These are phyloP conservation scores for Sycobia sp. DNA, from an alignment of 1,140 invertebrate genomes.

Conservation along the genomic window DNA sequence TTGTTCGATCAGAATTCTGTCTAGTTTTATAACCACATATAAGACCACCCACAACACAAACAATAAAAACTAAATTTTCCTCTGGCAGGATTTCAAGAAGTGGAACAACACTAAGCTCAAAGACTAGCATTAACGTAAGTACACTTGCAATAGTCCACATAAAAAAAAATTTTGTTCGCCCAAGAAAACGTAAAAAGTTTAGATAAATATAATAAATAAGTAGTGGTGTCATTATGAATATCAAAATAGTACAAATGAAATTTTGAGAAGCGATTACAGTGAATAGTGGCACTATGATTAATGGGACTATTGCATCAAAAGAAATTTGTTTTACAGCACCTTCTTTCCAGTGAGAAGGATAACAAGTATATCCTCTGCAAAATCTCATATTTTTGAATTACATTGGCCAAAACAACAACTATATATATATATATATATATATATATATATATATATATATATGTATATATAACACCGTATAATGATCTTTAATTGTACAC, in stretches of 20 bases:
- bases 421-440: too few relatives aligned
- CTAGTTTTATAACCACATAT: constrained; percentile 68
- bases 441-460: too few relatives aligned
- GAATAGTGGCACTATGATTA: constrained; percentile 68
- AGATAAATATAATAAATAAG: constrained; percentile 68
- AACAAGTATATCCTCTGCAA: constrained; percentile 55
- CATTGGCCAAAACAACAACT: not conserved
- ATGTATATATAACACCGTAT: not conserved
- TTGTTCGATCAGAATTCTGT: constrained; percentile 54
- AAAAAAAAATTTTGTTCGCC: constrained; percentile 71
- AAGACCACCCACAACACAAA: constrained; percentile 64
- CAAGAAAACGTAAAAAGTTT: constrained; percentile 64
- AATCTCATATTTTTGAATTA: constrained; percentile 48
- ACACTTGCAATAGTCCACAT: constrained; percentile 71
- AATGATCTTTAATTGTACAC: too few relatives aligned
- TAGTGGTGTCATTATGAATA: constrained; percentile 68
- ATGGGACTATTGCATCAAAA: constrained; percentile 67
- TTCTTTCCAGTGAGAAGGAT: constrained; percentile 57
- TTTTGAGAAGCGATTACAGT: constrained; percentile 67
- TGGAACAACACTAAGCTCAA: constrained; percentile 68
- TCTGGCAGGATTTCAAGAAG: constrained; percentile 70
- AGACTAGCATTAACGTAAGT: constrained; percentile 68
- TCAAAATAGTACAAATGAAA: constrained; percentile 63
- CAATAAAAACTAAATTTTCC: constrained; percentile 69
- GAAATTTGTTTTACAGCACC: constrained; percentile 60